A percentile compares a stretch with the other conserved stretches of the same genome.
Conservation (phyloP, 35 echinoderm and acorn worm species). For the Apostichopus japonicus region DNA sequence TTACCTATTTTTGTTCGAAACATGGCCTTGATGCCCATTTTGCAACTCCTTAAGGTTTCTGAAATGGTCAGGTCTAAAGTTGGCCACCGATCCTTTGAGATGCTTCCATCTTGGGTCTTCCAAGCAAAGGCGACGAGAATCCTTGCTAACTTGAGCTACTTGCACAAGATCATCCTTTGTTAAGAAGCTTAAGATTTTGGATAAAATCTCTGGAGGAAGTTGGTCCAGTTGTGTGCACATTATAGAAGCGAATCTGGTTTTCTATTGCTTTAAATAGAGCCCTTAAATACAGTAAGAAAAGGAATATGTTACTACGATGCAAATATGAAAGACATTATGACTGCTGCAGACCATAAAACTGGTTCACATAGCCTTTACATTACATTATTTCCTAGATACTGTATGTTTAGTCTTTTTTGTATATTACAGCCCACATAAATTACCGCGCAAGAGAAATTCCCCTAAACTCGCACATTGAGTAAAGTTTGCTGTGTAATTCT, state of each 20-base stretch:
- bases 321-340: no score
- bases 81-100: neutral
- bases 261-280: neutral
- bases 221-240: neutral
- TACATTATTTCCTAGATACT: no score
- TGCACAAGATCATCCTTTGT: slow-evolving; percentile 17
- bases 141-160: slow-evolving; percentile 2
- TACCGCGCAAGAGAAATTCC: no score
- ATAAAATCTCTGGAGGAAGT: slow-evolving; percentile 11
- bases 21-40: neutral
- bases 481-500: no score
- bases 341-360: no score
- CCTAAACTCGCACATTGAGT: no score
- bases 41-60: neutral
- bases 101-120: neutral
- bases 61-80: slow-evolving; percentile 31
- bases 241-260: neutral
- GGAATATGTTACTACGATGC: no score
- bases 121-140: neutral
- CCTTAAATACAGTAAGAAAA: neutral
- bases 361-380: no score
- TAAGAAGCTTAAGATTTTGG: slow-evolving; percentile 18
- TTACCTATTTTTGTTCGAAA: slow-evolving; percentile 32
- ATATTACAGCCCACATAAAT: no score
- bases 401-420: no score